Conservation (phyloP, 1,140 invertebrate genomes). For the Ceratosolen solmsi region DNA sequence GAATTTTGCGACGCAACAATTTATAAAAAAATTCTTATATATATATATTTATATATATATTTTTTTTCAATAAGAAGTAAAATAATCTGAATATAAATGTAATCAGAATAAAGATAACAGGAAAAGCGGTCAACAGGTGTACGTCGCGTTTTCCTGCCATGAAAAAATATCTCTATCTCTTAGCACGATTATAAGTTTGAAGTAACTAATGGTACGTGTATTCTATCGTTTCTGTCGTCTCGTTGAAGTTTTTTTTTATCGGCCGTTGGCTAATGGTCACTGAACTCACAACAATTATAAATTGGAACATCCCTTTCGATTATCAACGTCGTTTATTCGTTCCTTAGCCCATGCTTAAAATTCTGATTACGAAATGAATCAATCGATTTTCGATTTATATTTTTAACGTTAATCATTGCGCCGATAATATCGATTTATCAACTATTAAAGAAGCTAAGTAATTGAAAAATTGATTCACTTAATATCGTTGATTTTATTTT, state of each 20-base stretch:
- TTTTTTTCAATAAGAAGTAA: background rate
- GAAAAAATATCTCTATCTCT: conserved; percentile 7
- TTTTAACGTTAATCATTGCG: background rate
- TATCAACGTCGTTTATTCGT: background rate
- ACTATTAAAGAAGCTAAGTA: too few species aligned
- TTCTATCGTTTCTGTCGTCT: background rate
- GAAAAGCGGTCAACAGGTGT: conserved; percentile 20
- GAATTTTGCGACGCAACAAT: too few species aligned
- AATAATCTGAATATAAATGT: background rate
- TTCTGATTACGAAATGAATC: background rate
- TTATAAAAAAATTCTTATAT: too few species aligned
- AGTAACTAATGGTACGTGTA: background rate
- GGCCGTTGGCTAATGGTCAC: conserved; percentile 26
- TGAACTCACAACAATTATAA: conserved; percentile 32
- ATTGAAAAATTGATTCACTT: too few species aligned
- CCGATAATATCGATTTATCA: too few species aligned
- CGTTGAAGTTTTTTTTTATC: conserved; percentile 34
- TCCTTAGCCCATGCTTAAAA: background rate
- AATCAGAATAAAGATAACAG: conserved; percentile 21
- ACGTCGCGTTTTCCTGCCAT: background rate
- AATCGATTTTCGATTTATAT: background rate
- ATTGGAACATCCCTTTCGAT: conserved; percentile 22
- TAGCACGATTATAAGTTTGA: background rate
- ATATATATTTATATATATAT: background rate
- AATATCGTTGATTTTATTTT: too few species aligned